Evolutionary conservation across 2,888 invertebrate genomes (phyloP).

Genomic region (Mayetiola destructor): DNA sequence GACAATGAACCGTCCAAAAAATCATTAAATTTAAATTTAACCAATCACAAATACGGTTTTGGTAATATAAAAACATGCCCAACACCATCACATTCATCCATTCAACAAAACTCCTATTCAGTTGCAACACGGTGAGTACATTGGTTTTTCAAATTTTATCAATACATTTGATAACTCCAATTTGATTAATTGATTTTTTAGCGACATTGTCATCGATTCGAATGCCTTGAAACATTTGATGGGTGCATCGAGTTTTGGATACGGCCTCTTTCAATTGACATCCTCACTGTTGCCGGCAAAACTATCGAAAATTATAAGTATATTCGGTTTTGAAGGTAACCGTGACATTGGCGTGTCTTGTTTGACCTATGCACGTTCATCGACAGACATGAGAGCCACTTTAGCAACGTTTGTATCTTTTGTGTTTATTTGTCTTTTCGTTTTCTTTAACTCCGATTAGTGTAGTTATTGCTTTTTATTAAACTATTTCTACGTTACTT

Average conservation of each 20-base stretch:
- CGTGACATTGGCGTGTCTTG: slow-evolving; percentile 42
- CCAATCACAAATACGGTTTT: no score
- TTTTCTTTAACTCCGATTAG: background rate
- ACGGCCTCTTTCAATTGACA: slow-evolving; percentile 51
- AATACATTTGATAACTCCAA: no score
- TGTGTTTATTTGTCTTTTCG: slow-evolving; percentile 21
- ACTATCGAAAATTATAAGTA: slow-evolving; percentile 42
- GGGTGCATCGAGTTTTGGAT: slow-evolving; percentile 54
- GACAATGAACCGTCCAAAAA: no score
- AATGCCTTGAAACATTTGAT: slow-evolving; percentile 44
- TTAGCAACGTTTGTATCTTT: slow-evolving; percentile 51
- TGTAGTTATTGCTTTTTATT: background rate
- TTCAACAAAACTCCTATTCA: no score
- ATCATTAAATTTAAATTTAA: no score
- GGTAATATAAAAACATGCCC: no score
- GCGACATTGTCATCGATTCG: slow-evolving; percentile 31
- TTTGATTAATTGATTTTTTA: background rate
- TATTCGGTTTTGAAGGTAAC: slow-evolving; percentile 52
- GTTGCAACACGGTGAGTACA: no score
- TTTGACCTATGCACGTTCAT: slow-evolving; percentile 44
- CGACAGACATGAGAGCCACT: slow-evolving; percentile 51
- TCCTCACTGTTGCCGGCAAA: slow-evolving; percentile 52
- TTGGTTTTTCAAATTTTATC: no score
- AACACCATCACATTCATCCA: no score
- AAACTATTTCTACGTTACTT: no score